Conservation (phyloP, 2,888 invertebrate species). For the Acleris emargana region DNA sequence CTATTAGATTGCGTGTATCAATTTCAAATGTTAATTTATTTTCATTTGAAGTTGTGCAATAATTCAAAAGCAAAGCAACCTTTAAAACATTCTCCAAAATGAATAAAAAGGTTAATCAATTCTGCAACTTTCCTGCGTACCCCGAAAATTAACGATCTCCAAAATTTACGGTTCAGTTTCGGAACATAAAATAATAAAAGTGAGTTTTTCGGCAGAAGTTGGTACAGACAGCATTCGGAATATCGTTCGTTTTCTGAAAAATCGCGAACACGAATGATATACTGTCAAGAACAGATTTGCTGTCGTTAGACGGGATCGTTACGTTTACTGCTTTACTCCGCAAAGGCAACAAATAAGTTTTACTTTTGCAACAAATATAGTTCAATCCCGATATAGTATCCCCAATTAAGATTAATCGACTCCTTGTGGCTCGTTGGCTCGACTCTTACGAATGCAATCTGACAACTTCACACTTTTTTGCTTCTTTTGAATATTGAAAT, state of each 20-base stretch:
- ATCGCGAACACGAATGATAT: neutral
- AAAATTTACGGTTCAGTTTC: no score
- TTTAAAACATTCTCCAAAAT: neutral
- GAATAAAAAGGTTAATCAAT: slow-evolving; percentile 1
- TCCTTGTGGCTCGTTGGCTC: no score
- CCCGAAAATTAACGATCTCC: no score
- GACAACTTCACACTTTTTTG: no score
- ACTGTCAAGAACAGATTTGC: neutral
- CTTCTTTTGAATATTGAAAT: no score
- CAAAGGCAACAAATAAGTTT: neutral
- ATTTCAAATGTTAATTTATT: no score
- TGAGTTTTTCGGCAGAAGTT: neutral
- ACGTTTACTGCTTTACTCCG: neutral
- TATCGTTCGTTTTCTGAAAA: neutral
- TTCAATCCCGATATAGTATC: no score
- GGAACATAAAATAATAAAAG: no score
- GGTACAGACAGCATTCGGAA: neutral
- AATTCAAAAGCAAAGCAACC: neutral
- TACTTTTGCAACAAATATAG: neutral
- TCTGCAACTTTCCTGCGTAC: neutral
- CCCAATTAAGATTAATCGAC: no score
- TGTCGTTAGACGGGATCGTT: neutral
- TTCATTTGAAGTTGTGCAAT: no score
- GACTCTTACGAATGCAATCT: no score
- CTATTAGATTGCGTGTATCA: no score